Evolutionary conservation across 1,140 invertebrate genomes (phyloP).

Genomic region (Cherax quadricarinatus): DNA sequence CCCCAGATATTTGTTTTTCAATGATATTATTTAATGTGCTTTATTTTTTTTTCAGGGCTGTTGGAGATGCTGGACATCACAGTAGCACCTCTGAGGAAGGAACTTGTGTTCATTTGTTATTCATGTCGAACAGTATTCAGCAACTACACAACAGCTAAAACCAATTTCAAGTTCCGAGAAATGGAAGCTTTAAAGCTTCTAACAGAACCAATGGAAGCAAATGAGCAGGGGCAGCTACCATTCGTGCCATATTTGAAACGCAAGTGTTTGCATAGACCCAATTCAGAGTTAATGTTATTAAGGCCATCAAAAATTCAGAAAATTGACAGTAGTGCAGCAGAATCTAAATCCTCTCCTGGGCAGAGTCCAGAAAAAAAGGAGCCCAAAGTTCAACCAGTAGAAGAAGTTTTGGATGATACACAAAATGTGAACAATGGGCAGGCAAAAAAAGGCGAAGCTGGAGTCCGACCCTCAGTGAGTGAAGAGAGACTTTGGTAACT

Average conservation of each 20-base stretch:
- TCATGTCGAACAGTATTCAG: conserved; percentile 52
- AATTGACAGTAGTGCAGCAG: background rate
- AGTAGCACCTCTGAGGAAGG: conserved; percentile 44
- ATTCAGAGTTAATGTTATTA: background rate
- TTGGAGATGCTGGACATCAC: conserved; percentile 59
- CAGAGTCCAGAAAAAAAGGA: background rate
- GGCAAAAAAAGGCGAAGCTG: background rate
- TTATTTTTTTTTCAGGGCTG: conserved; percentile 24
- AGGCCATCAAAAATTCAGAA: conserved; percentile 50
- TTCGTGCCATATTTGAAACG: conserved; percentile 60
- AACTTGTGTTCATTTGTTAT: conserved; percentile 54
- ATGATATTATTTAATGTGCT: background rate
- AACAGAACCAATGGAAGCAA: conserved; percentile 25
- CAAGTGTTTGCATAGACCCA: conserved; percentile 22
- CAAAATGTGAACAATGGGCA: background rate
- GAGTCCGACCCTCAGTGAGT: conserved; percentile 8
- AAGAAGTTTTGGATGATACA: background rate
- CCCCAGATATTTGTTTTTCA: too few relatives aligned
- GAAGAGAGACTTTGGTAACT: background rate
- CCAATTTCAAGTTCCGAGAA: conserved; percentile 35
- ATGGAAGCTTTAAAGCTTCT: conserved; percentile 52
- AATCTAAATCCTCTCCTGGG: background rate
- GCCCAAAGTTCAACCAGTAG: background rate
- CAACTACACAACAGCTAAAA: conserved; percentile 57
- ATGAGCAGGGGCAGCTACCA: conserved; percentile 37